Evolutionary conservation across 2,113 vertebrate genomes (phyloP), one percentile per base, ranked within the genome.

Genomic region (Scolopax mira): DNA sequence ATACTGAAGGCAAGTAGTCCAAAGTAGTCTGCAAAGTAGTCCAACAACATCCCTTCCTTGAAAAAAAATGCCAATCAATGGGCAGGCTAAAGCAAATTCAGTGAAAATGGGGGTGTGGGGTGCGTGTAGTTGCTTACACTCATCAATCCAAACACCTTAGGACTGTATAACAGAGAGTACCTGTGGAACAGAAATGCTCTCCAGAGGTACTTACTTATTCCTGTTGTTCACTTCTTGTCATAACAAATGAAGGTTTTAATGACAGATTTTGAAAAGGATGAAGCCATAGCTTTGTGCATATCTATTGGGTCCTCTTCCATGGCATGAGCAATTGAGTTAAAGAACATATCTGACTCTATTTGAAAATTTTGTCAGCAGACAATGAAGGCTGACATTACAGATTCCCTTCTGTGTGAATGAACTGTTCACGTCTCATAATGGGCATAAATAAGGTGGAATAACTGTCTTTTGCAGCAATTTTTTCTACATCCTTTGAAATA

Each of bases 141-240:
- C 4, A 2, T 7, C n/a, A 60, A 64, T 5, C 3, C 2, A 1
- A 82, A 41, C 31, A 58, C 4, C 2, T 19, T 16, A 28, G 28
- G 37, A 9, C 11, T 46, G 3, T 23, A 7, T 23, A 12, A 44
- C 1, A 57, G 24, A 54, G 57, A 65, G 13, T 18, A 70, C 4
- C 3, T 2, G 30, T 28, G 16, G 46, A 84, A 66, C 8, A n/a
- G 31, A 24, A 22, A 60, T 1, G 11, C 10, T 24, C 9, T 79
- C 8, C 44, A 27, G 4, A 65, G 13, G 2, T 74, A 39, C 10
- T 31, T 61, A 19, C 5, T 74, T 78, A 10, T 39, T 70, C 25
- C 35, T 61, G 8, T 11, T 30, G 10, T 58, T 61, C 58, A 25
- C 15, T 61, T 61, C 58, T 61, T 25, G 15, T 72, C 23, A 46